Evolutionary conservation across 1,140 invertebrate genomes (phyloP), one percentile per base, ranked within the genome.

Genomic region (Batillaria attramentaria): DNA sequence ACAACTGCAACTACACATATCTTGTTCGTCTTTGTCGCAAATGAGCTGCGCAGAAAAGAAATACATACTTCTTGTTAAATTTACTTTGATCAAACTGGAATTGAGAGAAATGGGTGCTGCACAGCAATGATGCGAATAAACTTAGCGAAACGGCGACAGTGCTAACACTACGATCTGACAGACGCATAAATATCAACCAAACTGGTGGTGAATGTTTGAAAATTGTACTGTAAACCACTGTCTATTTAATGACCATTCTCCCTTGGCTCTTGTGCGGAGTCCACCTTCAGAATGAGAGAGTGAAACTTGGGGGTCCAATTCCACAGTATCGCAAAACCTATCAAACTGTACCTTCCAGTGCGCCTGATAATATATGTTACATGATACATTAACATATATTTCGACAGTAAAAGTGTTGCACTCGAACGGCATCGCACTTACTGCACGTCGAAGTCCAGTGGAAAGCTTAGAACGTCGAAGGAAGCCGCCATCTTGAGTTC

Each of bases 1-100:
- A 95, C 92, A 39, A 95, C 91, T 2, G 94, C 93, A 28, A 95
- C 92, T 46, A 95, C 90, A 77, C 94, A 92, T 31, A 94, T 92
- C 81, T 91, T 90, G 39, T 89, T 73, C 13, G 87, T 81, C 77
- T 79, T 85, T 62, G 76, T 65, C 28, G 79, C 69, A 46, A 83
- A 41, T 35, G 75, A 74, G 3, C 86, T 87, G 81, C n/a, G n/a
- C n/a, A n/a, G n/a, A n/a, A n/a, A n/a, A n/a, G n/a, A n/a, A n/a
- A n/a, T n/a, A n/a, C n/a, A n/a, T n/a, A n/a, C n/a, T n/a, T n/a
- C n/a, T n/a, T n/a, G n/a, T n/a, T n/a, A n/a, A n/a, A n/a, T n/a
- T n/a, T n/a, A n/a, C n/a, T n/a, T n/a, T n/a, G n/a, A n/a, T n/a
- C n/a, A n/a, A n/a, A n/a, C n/a, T n/a, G n/a, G n/a, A n/a, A n/a